A percentile compares a stretch with the other conserved stretches of the same genome.
These are phyloP conservation scores for Thera britannica DNA, from an alignment of 2,888 invertebrate genomes.

Conservation along the genomic window DNA sequence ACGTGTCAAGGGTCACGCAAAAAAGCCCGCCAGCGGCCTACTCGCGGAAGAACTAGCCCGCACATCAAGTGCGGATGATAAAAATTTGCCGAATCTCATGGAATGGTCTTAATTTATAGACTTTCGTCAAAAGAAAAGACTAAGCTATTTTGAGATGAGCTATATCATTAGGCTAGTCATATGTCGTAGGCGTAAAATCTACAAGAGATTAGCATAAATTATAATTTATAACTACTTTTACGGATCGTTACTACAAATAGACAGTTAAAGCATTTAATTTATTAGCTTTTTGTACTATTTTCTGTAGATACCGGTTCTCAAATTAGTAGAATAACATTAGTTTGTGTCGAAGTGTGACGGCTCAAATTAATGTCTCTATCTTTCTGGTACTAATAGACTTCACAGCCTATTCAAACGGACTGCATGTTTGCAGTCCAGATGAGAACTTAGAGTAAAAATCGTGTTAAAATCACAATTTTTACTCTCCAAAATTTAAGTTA, in stretches of 20 bases:
- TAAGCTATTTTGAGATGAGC: conserved; percentile 27
- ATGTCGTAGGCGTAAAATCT: conserved; percentile 64
- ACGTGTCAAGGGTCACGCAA: no score
- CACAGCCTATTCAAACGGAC: neutral
- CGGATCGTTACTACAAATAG: conserved; percentile 64
- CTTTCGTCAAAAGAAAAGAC: no score
- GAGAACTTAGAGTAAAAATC: neutral
- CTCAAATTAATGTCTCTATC: conserved; percentile 42
- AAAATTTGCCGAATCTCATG: no score
- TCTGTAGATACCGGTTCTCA: conserved; percentile 39
- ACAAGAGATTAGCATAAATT: conserved; percentile 68
- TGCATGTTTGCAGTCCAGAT: conserved; percentile 10
- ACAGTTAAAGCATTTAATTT: conserved; percentile 57
- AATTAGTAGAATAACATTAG: conserved; percentile 42
- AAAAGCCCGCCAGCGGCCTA: no score
- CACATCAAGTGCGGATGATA: no score
- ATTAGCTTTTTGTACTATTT: conserved; percentile 47
- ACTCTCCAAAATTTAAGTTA: no score
- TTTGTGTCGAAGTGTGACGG: conserved; percentile 35
- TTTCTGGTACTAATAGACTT: conserved; percentile 13
- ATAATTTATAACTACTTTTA: conserved; percentile 64
- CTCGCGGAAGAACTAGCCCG: no score
- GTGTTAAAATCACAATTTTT: no score
- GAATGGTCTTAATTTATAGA: no score
- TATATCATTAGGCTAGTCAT: conserved; percentile 43